Percentiles rank a stretch among this genome's conserved stretches.
Evolutionary conservation across 1,140 invertebrate genomes (phyloP).

Genomic region (Drosophila baimaii): DNA sequence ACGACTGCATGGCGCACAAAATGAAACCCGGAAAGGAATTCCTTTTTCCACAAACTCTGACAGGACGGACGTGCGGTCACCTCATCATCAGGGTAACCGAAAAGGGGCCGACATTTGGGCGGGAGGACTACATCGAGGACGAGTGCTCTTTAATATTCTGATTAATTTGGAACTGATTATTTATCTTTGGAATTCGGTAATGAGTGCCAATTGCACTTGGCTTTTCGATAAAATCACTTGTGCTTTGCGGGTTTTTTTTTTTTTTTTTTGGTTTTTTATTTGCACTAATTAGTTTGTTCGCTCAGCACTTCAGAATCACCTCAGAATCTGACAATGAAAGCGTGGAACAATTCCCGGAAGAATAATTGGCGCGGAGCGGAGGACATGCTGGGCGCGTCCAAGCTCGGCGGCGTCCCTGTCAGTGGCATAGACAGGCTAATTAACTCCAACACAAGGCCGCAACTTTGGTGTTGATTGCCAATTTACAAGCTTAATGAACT

Average conservation of each 20-base stretch:
- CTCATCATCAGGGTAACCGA: too few relatives aligned
- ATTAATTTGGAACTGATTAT: neutral
- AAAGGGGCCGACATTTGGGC: too few relatives aligned
- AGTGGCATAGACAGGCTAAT: conserved; percentile 69
- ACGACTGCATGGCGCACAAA: conserved; percentile 17
- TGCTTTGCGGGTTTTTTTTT: too few relatives aligned
- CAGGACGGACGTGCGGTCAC: neutral
- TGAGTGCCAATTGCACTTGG: neutral
- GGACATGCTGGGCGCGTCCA: conserved; percentile 1
- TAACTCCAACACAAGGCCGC: conserved; percentile 69
- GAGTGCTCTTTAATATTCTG: conserved; percentile 2
- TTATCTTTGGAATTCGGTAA: conserved; percentile 2
- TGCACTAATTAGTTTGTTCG: conserved; percentile 12
- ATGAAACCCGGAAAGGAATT: conserved; percentile 8
- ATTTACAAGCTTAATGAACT: conserved; percentile 73
- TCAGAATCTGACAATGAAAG: conserved; percentile 3
- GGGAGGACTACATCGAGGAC: too few relatives aligned
- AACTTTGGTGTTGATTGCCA: conserved; percentile 73
- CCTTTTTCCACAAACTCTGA: neutral
- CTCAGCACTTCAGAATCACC: conserved; percentile 2
- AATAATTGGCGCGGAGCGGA: conserved; percentile 16
- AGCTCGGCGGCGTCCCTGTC: conserved; percentile 38
- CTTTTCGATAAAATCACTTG: too few relatives aligned
- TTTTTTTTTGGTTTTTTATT: conserved; percentile 1
- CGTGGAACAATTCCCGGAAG: conserved; percentile 18